These are phyloP conservation scores for Sclerurus mexicanus DNA, from an alignment of 2,113 vertebrate genomes.

Conservation along the genomic window DNA sequence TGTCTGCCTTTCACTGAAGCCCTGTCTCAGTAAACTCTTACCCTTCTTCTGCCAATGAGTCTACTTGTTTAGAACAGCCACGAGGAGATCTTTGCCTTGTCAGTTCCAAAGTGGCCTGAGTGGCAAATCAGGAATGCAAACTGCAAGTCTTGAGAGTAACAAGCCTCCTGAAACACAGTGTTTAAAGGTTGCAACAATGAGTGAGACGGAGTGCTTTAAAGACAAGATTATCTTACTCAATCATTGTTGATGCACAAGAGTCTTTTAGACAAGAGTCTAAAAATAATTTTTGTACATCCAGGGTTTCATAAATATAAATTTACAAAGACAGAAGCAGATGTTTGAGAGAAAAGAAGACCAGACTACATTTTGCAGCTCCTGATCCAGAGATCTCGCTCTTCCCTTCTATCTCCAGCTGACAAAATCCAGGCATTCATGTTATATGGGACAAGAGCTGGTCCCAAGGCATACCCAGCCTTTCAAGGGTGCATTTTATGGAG, in stretches of 20 bases:
- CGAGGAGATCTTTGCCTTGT: neutral
- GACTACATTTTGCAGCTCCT: neutral
- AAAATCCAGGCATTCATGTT: neutral
- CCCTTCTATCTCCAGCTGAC: neutral
- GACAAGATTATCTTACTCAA: neutral
- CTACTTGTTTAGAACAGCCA: neutral
- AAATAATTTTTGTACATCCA: neutral
- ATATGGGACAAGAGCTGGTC: neutral
- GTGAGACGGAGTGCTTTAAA: neutral
- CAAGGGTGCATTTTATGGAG: neutral
- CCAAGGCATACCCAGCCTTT: neutral
- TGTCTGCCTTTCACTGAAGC: neutral
- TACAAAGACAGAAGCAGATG: neutral
- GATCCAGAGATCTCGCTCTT: neutral
- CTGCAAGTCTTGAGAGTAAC: neutral
- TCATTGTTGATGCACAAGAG: neutral
- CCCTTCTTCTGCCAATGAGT: neutral
- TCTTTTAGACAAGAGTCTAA: neutral
- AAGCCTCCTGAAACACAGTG: neutral
- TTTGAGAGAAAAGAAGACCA: neutral
- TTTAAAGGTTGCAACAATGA: neutral
- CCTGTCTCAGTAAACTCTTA: neutral
- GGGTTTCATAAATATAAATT: neutral
- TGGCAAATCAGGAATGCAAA: neutral
- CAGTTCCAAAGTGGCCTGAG: neutral